Evolutionary conservation across 2,888 invertebrate species (phyloP).

Genomic region (Dascillus cervinus): DNA sequence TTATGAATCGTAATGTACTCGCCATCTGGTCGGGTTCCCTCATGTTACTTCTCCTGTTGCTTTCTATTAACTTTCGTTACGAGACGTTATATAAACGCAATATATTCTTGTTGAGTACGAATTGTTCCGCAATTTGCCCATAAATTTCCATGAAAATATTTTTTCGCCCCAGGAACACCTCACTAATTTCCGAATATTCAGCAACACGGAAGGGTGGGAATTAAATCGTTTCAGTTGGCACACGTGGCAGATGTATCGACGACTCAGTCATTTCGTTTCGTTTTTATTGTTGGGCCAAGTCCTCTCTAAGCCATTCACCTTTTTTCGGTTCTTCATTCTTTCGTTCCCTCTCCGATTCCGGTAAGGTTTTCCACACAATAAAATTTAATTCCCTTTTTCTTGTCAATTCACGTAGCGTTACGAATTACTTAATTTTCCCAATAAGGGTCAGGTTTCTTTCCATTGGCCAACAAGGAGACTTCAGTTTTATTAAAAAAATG

Average conservation of each 20-base stretch:
- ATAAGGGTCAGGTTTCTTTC: slow-evolving; percentile 7
- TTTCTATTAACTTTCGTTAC: too few species aligned
- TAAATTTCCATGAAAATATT: too few species aligned
- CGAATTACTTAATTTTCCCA: slow-evolving; percentile 22
- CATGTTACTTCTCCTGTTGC: too few species aligned
- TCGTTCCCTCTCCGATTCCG: slow-evolving; percentile 21
- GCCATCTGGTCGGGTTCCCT: too few species aligned
- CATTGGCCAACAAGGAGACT: too few species aligned
- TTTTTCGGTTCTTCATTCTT: slow-evolving; percentile 21
- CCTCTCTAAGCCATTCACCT: slow-evolving; percentile 24
- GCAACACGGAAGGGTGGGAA: slow-evolving; percentile 4
- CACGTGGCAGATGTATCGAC: slow-evolving; percentile 21
- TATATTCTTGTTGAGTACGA: too few species aligned
- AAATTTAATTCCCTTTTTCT: slow-evolving; percentile 25
- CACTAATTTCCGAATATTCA: too few species aligned
- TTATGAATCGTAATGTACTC: too few species aligned
- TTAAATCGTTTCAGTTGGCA: slow-evolving; percentile 14
- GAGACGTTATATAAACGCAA: too few species aligned
- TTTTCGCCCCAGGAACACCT: too few species aligned
- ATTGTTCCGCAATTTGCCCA: too few species aligned
- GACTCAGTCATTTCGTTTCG: slow-evolving; percentile 23
- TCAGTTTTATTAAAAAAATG: too few species aligned
- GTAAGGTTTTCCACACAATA: slow-evolving; percentile 28
- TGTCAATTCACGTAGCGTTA: slow-evolving; percentile 22
- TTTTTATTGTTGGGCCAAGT: slow-evolving; percentile 19